A percentile compares a stretch with the other conserved stretches of the same genome.
Evolutionary conservation across 1,140 invertebrate species (phyloP).

Genomic region (Zelostemma sp.): DNA sequence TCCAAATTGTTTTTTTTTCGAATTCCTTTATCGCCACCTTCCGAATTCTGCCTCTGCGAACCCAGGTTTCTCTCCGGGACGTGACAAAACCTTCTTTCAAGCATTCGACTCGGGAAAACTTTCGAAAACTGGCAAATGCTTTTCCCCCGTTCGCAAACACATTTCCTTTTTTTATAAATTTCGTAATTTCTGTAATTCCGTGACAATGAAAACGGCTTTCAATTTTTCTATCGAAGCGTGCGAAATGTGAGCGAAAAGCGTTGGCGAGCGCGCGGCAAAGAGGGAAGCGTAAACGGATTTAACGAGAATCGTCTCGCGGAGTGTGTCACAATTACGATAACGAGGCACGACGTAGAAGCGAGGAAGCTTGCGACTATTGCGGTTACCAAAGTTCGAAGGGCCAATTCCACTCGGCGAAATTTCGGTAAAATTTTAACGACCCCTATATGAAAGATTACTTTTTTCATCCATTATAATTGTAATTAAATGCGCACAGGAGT

Average conservation of each 20-base stretch:
- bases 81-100: background rate
- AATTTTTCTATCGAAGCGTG: too few species aligned
- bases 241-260: too few species aligned
- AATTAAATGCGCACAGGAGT: too few species aligned
- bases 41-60: too few species aligned
- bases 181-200: background rate
- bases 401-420: slow-evolving; percentile 32
- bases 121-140: too few species aligned
- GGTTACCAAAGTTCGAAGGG: slow-evolving; percentile 16
- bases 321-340: slow-evolving; percentile 40
- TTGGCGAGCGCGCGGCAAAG: slow-evolving; percentile 39
- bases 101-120: too few species aligned
- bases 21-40: too few species aligned
- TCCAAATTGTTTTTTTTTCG: slow-evolving; percentile 37
- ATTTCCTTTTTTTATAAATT: background rate
- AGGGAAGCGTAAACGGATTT: slow-evolving; percentile 50
- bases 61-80: background rate
- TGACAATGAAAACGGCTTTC: too few species aligned
- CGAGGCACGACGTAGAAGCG: slow-evolving; percentile 27
- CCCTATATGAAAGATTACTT: background rate
- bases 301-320: slow-evolving; percentile 43
- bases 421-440: slow-evolving; percentile 32
- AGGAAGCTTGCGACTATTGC: slow-evolving; percentile 37
- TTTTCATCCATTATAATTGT: too few species aligned
- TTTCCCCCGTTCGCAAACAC: too few species aligned